phyloP scores from a whole-genome alignment of 2,888 invertebrate genomes.

The Hoplodrina ambigua region DNA sequence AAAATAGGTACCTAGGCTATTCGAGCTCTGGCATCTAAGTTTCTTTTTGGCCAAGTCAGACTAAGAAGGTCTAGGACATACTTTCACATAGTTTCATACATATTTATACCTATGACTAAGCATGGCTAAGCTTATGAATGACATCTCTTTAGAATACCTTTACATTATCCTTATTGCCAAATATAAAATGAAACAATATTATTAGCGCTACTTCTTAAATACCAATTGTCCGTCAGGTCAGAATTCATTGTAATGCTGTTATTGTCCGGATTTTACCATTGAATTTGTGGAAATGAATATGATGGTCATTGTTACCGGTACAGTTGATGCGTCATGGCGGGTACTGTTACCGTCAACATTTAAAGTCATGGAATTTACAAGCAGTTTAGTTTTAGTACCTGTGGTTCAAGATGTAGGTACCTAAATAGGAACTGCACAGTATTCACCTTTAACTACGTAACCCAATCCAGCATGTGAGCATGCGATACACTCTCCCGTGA shows the following conservation, averaged over 20 bases:
- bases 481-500: background rate
- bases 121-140: constrained; percentile 16
- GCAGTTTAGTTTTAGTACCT: constrained; percentile 12
- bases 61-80: background rate
- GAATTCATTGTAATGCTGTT: constrained; percentile 41
- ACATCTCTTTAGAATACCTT: background rate
- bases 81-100: constrained; percentile 3
- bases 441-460: background rate
- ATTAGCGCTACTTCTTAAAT: constrained; percentile 30
- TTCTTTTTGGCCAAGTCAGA: constrained; percentile 24
- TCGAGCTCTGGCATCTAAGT: constrained; percentile 25
- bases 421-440: background rate
- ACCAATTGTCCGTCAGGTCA: constrained; percentile 19
- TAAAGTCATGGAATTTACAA: constrained; percentile 32
- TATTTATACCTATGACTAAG: constrained; percentile 34
- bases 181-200: constrained; percentile 21
- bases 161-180: constrained; percentile 22
- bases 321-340: constrained; percentile 54
- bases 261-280: constrained; percentile 52
- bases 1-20: constrained; percentile 1
- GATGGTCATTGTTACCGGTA: constrained; percentile 55
- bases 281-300: constrained; percentile 55
- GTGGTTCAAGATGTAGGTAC: constrained; percentile 5
- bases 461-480: background rate
- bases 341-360: constrained; percentile 54